Evolutionary conservation across 2,113 vertebrate genomes (phyloP), one percentile per base, ranked within the genome.

Genomic region (Menidia beryllina): DNA sequence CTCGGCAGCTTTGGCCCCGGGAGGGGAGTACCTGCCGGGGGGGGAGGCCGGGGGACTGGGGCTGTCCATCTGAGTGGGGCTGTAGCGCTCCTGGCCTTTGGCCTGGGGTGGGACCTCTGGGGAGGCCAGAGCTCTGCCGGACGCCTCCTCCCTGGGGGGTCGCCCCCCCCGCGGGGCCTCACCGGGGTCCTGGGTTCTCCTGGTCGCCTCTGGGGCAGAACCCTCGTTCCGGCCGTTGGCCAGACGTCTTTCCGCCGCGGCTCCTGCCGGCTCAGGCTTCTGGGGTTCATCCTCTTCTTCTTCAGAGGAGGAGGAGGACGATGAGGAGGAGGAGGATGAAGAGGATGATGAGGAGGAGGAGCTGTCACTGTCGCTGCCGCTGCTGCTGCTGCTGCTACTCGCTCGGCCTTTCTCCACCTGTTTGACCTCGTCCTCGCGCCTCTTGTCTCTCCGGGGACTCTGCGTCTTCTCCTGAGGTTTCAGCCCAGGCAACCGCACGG

Each of bases 291-390:
- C 57, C 10, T 91, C 88, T 3, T 91, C 92, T 19, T 91, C 85
- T 23, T 90, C n/a, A n/a, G n/a, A n/a, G n/a, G n/a, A n/a, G n/a
- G n/a, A n/a, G 10, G 30, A 92, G 6, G 92, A 92, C 0, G 89
- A 88, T 0, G 87, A 87, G 0, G 90, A 91, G 0, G 91, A 92
- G 0, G 92, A 93, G 0, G 90, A 91, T 0, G 93, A 92, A 0
- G 85, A 87, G 0, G 85, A 88, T 0, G 92, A 93, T 0, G 92
- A 93, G 0, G 93, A 92, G 0, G 92, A 93, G n/a, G 91, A 92
- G 60, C 85, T 88, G 24, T 89, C 86, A 0, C 90, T 91, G 43
- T 91, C 87, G 0, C 81, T 68, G 0, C 84, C 85, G 0, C 78
- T 66, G 0, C 80, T 69, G 17, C 66, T 71, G 2, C 71, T 84